A percentile compares a stretch with the other conserved stretches of the same genome.
These are phyloP conservation scores for Panurus biarmicus DNA, from an alignment of 2,113 vertebrate genomes.

Conservation along the genomic window DNA sequence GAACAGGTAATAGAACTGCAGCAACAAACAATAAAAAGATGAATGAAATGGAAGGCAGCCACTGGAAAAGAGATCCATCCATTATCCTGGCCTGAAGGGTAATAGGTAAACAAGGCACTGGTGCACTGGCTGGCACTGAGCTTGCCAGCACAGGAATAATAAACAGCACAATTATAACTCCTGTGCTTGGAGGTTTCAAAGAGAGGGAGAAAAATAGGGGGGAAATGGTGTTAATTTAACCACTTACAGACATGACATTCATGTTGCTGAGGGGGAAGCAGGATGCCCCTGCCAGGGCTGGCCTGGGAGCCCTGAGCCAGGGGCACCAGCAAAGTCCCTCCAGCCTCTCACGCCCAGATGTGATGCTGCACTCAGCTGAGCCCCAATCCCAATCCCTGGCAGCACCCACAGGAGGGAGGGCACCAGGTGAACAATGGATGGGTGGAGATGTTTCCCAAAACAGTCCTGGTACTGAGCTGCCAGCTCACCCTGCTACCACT, in stretches of 20 bases:
- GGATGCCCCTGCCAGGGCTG: background rate
- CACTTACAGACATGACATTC: background rate
- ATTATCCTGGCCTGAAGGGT: slow-evolving; percentile 62
- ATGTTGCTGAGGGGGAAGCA: background rate
- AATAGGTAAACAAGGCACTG: slow-evolving; percentile 67
- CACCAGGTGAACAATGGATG: background rate
- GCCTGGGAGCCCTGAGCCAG: background rate
- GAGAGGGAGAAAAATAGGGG: background rate
- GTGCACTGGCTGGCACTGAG: background rate
- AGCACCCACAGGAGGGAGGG: background rate
- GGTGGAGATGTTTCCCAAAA: background rate
- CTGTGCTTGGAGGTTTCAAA: slow-evolving; percentile 20
- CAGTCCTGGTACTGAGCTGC: background rate
- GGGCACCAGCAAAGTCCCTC: background rate
- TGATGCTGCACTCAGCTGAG: background rate
- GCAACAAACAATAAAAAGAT: slow-evolving; percentile 66
- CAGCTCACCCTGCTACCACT: background rate
- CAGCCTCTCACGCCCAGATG: background rate
- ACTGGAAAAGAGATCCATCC: slow-evolving; percentile 54
- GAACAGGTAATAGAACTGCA: slow-evolving; percentile 67
- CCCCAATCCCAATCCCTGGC: background rate
- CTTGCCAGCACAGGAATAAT: slow-evolving; percentile 44
- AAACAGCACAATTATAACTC: slow-evolving; percentile 68
- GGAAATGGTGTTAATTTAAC: slow-evolving; percentile 57
- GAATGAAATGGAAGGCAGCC: slow-evolving; percentile 57